phyloP scores from a whole-genome alignment of 2,797 vertebrate species.

The Nannoperca obscura region DNA sequence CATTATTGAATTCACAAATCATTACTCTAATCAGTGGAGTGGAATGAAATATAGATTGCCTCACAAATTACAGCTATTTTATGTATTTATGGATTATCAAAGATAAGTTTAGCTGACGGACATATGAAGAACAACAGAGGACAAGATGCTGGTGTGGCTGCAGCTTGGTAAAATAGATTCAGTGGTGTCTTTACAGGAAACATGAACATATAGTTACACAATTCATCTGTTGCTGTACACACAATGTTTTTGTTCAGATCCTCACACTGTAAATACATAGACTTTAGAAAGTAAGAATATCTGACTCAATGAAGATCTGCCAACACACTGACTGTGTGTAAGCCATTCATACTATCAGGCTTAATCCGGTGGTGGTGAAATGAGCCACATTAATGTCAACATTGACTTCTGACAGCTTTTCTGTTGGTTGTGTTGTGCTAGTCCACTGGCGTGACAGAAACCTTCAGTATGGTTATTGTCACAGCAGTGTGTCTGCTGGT shows the following conservation, averaged over 20 bases:
- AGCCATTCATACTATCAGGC: neutral
- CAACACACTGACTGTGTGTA: neutral
- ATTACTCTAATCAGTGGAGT: slow-evolving; percentile 35
- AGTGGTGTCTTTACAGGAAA: neutral
- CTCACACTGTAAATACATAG: neutral
- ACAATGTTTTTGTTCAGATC: neutral
- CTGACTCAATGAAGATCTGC: neutral
- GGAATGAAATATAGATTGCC: neutral
- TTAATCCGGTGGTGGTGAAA: neutral
- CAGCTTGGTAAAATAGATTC: neutral
- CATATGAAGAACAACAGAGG: neutral
- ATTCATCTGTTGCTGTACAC: neutral
- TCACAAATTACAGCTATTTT: slow-evolving; percentile 22
- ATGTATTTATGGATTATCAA: slow-evolving; percentile 19
- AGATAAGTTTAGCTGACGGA: neutral
- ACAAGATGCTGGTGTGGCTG: neutral
- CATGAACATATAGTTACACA: neutral
- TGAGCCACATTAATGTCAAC: neutral
- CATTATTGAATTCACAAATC: slow-evolving; percentile 39
- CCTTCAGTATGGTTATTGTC: neutral
- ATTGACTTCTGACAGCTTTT: neutral
- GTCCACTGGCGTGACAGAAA: neutral
- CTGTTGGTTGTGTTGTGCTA: neutral
- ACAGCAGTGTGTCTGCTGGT: neutral
- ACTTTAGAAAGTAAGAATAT: neutral